Conservation (phyloP, 2,113 vertebrate species). For the Phaetusa simplex region DNA sequence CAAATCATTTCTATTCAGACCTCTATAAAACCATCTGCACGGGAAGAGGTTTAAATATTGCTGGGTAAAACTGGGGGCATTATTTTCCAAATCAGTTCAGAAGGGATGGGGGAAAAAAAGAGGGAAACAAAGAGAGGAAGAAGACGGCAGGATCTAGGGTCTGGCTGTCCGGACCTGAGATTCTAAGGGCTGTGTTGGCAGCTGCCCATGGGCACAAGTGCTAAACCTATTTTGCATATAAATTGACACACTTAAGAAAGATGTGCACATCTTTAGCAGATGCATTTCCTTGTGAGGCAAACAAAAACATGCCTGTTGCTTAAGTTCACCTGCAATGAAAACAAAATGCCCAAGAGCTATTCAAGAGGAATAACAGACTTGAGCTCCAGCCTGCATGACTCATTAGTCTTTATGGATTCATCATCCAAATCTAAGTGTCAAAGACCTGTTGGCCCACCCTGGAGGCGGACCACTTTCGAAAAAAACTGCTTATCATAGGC, state of each 20-base stretch:
- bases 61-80: conserved; percentile 17
- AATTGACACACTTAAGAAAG: conserved; percentile 73
- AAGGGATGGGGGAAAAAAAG: neutral
- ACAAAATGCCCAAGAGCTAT: conserved; percentile 63
- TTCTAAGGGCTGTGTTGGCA: conserved; percentile 46
- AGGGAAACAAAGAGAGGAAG: neutral
- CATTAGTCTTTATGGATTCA: conserved; percentile 52
- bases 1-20: conserved; percentile 61
- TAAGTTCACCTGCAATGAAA: conserved; percentile 59
- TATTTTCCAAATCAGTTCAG: conserved; percentile 50
- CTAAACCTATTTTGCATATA: conserved; percentile 75
- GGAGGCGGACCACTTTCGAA: neutral
- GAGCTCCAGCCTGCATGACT: conserved; percentile 43
- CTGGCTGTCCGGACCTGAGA: conserved; percentile 6
- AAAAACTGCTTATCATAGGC: neutral
- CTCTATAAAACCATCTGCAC: conserved; percentile 40
- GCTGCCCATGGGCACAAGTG: conserved; percentile 51
- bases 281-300: conserved; percentile 64
- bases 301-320: conserved; percentile 58
- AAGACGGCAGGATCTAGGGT: neutral
- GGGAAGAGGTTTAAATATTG: conserved; percentile 59
- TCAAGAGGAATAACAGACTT: conserved; percentile 32
- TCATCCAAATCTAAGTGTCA: conserved; percentile 16
- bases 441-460: neutral
- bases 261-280: conserved; percentile 62